Conservation (phyloP, 2,113 vertebrate species). For the Erinaceus europaeus region DNA sequence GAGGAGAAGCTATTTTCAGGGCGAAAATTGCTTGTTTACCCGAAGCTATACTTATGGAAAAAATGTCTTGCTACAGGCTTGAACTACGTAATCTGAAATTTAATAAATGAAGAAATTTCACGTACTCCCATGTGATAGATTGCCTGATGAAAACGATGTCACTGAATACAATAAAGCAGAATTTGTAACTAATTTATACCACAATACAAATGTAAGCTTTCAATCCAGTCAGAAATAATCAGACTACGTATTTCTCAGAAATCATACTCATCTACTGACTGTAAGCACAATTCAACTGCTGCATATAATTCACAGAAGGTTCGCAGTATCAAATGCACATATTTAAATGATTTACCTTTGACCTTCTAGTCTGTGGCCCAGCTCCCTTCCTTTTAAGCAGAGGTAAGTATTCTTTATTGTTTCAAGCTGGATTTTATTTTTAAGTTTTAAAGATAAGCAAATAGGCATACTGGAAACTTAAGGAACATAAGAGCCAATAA, state of each 20-base stretch:
- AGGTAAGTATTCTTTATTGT: background rate
- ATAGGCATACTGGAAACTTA: background rate
- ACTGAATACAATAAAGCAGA: conserved; percentile 68
- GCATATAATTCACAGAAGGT: background rate
- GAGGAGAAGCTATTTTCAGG: conserved; percentile 90
- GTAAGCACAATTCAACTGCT: conserved; percentile 34
- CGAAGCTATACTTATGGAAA: conserved; percentile 82
- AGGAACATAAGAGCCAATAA: background rate
- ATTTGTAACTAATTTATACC: conserved; percentile 76
- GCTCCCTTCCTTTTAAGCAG: background rate
- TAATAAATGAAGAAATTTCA: conserved; percentile 83
- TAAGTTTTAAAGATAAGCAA: conserved; percentile 4
- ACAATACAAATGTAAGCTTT: conserved; percentile 75
- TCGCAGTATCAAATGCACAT: conserved; percentile 12
- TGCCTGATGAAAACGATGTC: conserved; percentile 76
- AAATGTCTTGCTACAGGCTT: conserved; percentile 77
- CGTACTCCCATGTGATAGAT: conserved; percentile 78
- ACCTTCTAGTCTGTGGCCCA: background rate
- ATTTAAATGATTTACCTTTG: conserved; percentile 44
- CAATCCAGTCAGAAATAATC: conserved; percentile 72
- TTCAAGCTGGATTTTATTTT: conserved; percentile 16
- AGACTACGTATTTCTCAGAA: conserved; percentile 45
- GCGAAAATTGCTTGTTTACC: conserved; percentile 91
- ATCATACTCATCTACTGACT: conserved; percentile 52
- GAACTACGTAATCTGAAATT: conserved; percentile 84